phyloP scores from a whole-genome alignment of 2,797 vertebrate genomes.

The Monodelphis domestica region DNA sequence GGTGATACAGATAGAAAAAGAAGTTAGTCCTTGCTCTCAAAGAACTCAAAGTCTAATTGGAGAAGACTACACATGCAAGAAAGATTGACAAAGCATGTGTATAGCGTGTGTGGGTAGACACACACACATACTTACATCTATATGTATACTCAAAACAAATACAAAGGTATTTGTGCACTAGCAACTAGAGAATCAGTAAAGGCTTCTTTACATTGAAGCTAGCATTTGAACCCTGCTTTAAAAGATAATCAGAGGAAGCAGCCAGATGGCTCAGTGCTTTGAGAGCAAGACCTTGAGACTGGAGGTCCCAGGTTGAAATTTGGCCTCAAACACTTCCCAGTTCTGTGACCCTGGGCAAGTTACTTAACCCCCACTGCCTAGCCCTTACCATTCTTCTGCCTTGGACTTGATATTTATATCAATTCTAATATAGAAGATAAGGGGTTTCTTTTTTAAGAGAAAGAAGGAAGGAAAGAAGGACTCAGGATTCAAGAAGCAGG shows the following conservation, averaged over 20 bases:
- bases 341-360: too few relatives aligned
- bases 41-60: not conserved
- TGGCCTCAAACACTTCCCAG: too few relatives aligned
- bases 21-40: not conserved
- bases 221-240: not conserved
- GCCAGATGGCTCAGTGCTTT: too few relatives aligned
- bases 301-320: too few relatives aligned
- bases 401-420: too few relatives aligned
- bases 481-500: not conserved
- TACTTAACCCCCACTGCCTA: too few relatives aligned
- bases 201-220: not conserved
- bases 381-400: too few relatives aligned
- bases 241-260: too few relatives aligned
- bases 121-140: not conserved
- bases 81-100: not conserved
- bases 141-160: not conserved
- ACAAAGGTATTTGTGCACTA: not conserved
- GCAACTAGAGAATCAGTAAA: not conserved
- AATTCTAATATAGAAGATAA: too few relatives aligned
- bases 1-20: not conserved
- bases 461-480: too few relatives aligned
- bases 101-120: not conserved
- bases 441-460: too few relatives aligned
- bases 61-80: not conserved
- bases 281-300: too few relatives aligned